Base-by-base conservation (phyloP, 2,888 invertebrate species). In the Tetranychus truncatus region DNA sequence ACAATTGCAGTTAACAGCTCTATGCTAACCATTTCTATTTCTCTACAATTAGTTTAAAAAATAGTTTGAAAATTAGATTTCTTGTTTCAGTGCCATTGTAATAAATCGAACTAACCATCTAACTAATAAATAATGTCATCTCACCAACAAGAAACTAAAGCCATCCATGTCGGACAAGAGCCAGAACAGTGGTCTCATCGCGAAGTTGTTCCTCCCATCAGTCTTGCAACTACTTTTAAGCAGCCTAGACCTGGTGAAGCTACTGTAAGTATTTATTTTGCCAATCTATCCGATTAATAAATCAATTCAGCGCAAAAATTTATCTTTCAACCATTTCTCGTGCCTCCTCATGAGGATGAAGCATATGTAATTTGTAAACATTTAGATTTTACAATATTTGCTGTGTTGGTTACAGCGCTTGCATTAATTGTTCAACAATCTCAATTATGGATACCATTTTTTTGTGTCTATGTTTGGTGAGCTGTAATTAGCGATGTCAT, bases 161-260 rank as follows among this genome's bases (percentile, higher is more conserved):
- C 55, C 11, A 55, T 55, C 15, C 97, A 97, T 82, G 88, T 86
- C 72, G 95, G 93, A 2, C 95, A 95, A 83, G 89, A 91, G 78
- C 91, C 97, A 1, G 89, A 90, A 77, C 89, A 78, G 72, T 78
- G 78, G 78, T n/a, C 34, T 9, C 11, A 72, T n/a, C 55, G 87
- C 80, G 88, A 91, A 74, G 91, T 97, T 5, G 89, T 97, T 34
- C 89, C 95, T 9, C 94, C 94, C 0, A 89, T 99, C 80, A 89
- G 91, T 0, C 86, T 90, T 80, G 88, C 95, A 1, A 93, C 97
- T 1, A 99, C 96, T 21, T 99, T 90, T 82, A 90, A 91, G 81
- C 96, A 97, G 82, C 87, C 87, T 78, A 89, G 86, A 20, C 96
- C 96, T 1, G 92, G 88, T 15, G 86, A 91, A 81, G 89, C 89